Evolutionary conservation across 2,797 vertebrate genomes (phyloP).

Genomic region (Ctenosaura bakeri): DNA sequence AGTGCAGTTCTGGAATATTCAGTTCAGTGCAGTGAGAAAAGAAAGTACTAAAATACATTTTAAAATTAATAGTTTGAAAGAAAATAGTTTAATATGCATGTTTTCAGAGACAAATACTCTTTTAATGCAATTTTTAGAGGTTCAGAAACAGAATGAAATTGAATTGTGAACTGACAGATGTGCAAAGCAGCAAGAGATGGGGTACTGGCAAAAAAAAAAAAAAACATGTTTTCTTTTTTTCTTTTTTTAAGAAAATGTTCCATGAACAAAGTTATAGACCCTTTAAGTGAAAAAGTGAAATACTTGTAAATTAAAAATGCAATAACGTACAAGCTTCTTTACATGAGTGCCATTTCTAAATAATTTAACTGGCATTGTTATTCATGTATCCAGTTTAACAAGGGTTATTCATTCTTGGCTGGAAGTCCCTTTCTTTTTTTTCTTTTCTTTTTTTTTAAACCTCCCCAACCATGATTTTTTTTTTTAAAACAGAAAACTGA

Average conservation of each 20-base stretch:
- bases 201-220: background rate
- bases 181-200: background rate
- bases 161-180: background rate
- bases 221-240: background rate
- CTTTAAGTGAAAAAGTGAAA: slow-evolving; percentile 59
- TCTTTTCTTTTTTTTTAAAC: slow-evolving; percentile 18
- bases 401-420: slow-evolving; percentile 53
- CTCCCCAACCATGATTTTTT: slow-evolving; percentile 26
- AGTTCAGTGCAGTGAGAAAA: too few species aligned
- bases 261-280: slow-evolving; percentile 56
- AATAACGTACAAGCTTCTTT: slow-evolving; percentile 54
- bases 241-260: background rate
- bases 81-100: background rate
- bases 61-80: background rate
- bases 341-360: slow-evolving; percentile 52
- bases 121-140: too few species aligned
- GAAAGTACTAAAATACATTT: background rate
- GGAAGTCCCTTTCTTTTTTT: slow-evolving; percentile 41
- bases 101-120: background rate
- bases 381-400: slow-evolving; percentile 36
- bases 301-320: slow-evolving; percentile 56
- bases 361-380: slow-evolving; percentile 50
- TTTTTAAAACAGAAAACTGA: background rate
- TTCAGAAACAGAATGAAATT: background rate
- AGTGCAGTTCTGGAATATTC: background rate